Conservation (phyloP, 2,797 vertebrate species). For the Cossypha polioptera region DNA sequence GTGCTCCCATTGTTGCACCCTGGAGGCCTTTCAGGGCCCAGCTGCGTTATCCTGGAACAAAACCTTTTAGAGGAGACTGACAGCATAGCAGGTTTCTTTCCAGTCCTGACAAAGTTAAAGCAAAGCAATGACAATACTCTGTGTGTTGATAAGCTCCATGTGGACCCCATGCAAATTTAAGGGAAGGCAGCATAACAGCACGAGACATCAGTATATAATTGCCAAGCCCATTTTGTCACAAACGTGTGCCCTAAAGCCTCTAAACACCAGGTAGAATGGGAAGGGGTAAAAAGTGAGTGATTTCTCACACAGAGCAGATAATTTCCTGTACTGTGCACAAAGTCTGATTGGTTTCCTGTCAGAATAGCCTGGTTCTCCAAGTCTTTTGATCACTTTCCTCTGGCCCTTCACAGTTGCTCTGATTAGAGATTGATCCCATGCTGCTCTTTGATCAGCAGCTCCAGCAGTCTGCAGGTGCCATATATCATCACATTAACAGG, state of each 20-base stretch:
- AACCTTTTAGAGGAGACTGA: background rate
- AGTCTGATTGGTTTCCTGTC: slow-evolving; percentile 72
- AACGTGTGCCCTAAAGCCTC: slow-evolving; percentile 14
- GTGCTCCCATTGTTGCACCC: background rate
- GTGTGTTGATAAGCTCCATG: background rate
- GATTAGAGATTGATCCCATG: slow-evolving; percentile 72
- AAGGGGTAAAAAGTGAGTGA: background rate
- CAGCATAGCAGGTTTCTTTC: background rate
- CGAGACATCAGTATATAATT: accelerated
- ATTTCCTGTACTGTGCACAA: slow-evolving; percentile 63
- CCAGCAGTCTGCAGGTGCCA: slow-evolving; percentile 74
- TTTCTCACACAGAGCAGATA: slow-evolving; percentile 33
- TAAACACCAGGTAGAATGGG: background rate
- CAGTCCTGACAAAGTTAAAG: background rate
- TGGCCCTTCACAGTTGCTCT: slow-evolving; percentile 60
- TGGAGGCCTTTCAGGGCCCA: background rate
- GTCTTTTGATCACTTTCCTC: slow-evolving; percentile 76
- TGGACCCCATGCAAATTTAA: background rate
- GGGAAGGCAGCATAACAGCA: background rate
- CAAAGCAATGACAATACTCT: background rate
- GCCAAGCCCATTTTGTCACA: background rate
- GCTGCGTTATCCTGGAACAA: background rate
- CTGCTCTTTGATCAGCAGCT: slow-evolving; percentile 78
- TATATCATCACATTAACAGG: slow-evolving; percentile 72
- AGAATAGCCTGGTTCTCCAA: slow-evolving; percentile 34